These are phyloP conservation scores for Poeciliopsis infans DNA, from an alignment of 2,797 vertebrate genomes.

Conservation along the genomic window DNA sequence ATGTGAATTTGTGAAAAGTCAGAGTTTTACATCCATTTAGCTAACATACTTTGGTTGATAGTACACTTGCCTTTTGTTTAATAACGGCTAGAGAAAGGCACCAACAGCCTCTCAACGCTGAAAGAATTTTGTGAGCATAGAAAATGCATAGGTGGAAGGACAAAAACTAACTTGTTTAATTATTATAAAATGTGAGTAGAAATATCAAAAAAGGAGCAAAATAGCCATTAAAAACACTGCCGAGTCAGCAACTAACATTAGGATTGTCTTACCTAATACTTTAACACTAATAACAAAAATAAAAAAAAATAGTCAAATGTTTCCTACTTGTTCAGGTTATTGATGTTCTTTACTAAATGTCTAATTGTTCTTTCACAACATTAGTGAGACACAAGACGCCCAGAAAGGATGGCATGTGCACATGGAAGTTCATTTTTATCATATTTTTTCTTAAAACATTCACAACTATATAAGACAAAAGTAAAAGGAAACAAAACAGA, in stretches of 20 bases:
- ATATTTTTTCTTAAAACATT: slow-evolving; percentile 83
- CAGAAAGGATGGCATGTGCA: slow-evolving; percentile 66
- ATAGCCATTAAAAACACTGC: not conserved
- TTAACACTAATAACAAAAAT: not conserved
- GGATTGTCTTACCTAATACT: not conserved
- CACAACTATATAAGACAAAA: slow-evolving; percentile 93
- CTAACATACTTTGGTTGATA: not conserved
- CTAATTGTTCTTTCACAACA: not conserved
- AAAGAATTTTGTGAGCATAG: not conserved
- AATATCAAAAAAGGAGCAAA: not conserved
- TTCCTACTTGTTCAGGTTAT: not conserved
- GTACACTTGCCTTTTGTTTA: not conserved
- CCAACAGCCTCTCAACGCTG: not conserved
- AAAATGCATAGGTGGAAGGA: not conserved
- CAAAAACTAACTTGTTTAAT: not conserved
- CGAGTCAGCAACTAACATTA: not conserved
- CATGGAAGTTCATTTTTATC: slow-evolving; percentile 73
- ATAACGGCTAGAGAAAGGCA: not conserved
- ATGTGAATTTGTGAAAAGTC: not conserved
- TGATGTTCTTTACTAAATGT: not conserved
- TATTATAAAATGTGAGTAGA: not conserved
- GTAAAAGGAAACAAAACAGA: slow-evolving; percentile 87
- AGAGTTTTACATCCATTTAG: not conserved
- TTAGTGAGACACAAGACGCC: slow-evolving; percentile 48
- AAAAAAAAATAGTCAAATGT: not conserved